Evolutionary conservation across 2,113 vertebrate species (phyloP), one percentile per base, ranked within the genome.

Genomic region (Hepsetus odoe): DNA sequence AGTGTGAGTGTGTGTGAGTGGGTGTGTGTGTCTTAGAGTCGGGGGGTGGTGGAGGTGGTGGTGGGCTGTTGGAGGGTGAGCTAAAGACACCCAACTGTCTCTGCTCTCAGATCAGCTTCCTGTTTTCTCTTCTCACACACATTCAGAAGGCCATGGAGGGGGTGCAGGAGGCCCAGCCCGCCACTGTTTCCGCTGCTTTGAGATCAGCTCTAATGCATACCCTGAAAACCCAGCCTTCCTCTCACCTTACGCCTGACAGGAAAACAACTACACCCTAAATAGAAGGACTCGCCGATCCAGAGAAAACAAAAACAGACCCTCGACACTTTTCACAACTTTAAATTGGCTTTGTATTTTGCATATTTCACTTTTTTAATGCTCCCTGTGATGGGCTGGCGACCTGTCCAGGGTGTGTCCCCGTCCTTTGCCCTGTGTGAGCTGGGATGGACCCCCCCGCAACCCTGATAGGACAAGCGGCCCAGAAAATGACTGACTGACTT

Each of bases 81-180:
- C 32, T 32, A 30, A 32, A 30, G 28, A 49, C 46, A 49, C 53
- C 49, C 9, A 18, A 55, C 26, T 46, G 49, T 42, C 32, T 30
- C 11, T 56, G 62, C 30, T 66, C 20, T 62, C 70, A 74, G 42
- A 35, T 69, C 46, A 38, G 42, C 30, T 62, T 62, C 59, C 58
- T 61, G 58, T 61, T 61, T 61, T 61, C 5, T 61, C 58, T 30
- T 62, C 30, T 62, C 16, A 62, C 30, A 32, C 59, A 62, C 28
- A 62, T 14, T 1, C 59, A 6, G 28, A 18, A 33, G 26, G 28
- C 30, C 20, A 30, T 20, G 4, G 46, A 20, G 42, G 46, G 46
- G 46, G 46, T 20, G 46, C 5, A 12, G 46, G 46, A 49, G 46
- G 18, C 46, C 46, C 16, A 20, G 6, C 46, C 5, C 46, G 4